Conservation (phyloP, 1,140 invertebrate species). For the Drosophila nebulosa region DNA sequence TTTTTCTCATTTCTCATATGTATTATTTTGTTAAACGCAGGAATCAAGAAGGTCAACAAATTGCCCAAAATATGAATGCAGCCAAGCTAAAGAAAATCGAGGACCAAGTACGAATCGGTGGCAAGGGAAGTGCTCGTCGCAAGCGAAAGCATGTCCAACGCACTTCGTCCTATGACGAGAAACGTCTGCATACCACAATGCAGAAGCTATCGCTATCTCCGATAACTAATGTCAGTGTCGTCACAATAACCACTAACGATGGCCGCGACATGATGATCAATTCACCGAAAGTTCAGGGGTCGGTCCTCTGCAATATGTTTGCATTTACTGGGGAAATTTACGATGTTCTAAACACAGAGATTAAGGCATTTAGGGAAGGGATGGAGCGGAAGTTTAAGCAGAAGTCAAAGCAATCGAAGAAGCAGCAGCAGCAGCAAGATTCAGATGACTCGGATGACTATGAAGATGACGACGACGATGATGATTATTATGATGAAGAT, state of each 20-base stretch:
- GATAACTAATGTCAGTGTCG: neutral
- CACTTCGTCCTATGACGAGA: neutral
- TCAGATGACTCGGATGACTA: neutral
- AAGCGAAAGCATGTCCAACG: constrained; percentile 20
- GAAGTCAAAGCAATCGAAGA: no score
- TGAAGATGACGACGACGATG: neutral
- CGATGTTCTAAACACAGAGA: no score
- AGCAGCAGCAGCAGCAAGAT: neutral
- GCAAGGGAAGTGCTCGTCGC: constrained; percentile 28
- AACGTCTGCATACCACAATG: constrained; percentile 10
- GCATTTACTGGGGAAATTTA: neutral
- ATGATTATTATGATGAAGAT: neutral
- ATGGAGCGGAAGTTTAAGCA: neutral
- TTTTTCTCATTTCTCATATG: neutral
- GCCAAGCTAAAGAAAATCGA: constrained; percentile 19
- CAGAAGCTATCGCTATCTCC: neutral
- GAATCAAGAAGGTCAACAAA: neutral
- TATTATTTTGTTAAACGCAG: neutral
- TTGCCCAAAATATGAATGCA: constrained; percentile 1
- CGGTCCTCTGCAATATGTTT: neutral
- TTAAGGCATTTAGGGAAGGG: no score
- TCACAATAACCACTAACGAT: neutral
- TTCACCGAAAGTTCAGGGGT: constrained; percentile 8
- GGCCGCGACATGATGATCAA: neutral
- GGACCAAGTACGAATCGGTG: constrained; percentile 23